phyloP scores from a whole-genome alignment of 2,888 invertebrate genomes.

The Tetragonisca angustula region DNA sequence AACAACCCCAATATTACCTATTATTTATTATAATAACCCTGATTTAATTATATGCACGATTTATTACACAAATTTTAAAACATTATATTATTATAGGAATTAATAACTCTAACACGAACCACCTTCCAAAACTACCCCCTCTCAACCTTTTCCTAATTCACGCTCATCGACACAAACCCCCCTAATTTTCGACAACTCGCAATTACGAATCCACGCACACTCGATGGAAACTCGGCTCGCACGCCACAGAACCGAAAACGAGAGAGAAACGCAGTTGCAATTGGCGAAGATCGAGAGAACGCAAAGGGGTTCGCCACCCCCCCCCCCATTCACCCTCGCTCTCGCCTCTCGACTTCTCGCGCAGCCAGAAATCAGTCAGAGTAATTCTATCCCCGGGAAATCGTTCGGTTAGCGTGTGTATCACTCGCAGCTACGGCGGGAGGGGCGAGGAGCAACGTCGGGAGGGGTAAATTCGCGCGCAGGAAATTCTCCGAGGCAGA shows the following conservation, averaged over 20 bases:
- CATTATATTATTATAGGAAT: too few species aligned
- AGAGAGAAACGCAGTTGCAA: not conserved
- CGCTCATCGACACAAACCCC: too few species aligned
- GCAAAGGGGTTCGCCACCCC: not conserved
- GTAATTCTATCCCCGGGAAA: not conserved
- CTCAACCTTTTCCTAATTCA: too few species aligned
- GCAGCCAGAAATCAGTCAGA: not conserved
- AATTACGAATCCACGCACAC: not conserved
- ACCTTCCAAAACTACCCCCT: too few species aligned
- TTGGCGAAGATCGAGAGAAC: not conserved
- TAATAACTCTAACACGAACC: too few species aligned
- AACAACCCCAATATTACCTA: too few species aligned
- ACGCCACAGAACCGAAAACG: not conserved
- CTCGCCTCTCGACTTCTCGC: not conserved
- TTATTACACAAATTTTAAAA: too few species aligned
- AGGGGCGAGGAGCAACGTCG: not conserved
- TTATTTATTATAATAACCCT: too few species aligned
- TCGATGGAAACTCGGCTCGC: not conserved
- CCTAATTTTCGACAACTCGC: not conserved
- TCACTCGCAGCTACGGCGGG: not conserved
- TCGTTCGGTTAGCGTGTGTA: not conserved
- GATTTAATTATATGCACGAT: too few species aligned
- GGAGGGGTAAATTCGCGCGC: slow-evolving; percentile 2
- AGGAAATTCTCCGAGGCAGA: slow-evolving; percentile 23
- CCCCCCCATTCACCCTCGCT: not conserved